phyloP scores from a whole-genome alignment of 1,140 invertebrate species.

The Diuraphis noxia region DNA sequence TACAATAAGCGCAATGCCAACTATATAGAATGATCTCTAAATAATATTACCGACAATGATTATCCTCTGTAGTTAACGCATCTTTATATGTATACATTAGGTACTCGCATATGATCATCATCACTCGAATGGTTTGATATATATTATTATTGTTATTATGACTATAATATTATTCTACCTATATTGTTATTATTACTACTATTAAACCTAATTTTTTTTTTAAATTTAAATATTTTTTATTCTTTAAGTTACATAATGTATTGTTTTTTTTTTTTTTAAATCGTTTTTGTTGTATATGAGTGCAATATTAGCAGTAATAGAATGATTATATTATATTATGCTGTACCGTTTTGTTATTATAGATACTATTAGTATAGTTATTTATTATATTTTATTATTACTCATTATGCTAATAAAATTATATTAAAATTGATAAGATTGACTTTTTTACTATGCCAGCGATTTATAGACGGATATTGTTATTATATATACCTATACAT shows the following conservation, averaged over 20 bases:
- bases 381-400: neutral
- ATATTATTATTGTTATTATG: neutral
- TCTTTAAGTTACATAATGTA: neutral
- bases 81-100: neutral
- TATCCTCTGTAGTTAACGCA: neutral
- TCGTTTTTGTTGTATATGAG: neutral
- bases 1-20: neutral
- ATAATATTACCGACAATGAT: neutral
- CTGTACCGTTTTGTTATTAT: neutral
- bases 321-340: neutral
- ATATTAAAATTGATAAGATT: neutral
- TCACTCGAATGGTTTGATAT: neutral
- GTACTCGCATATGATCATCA: neutral
- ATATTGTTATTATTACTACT: neutral
- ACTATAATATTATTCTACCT: neutral
- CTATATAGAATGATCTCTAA: neutral
- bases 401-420: neutral
- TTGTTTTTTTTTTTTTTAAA: conserved; percentile 8
- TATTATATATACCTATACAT: neutral
- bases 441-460: neutral
- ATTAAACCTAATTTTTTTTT: neutral
- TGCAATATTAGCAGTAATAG: neutral
- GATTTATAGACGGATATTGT: neutral
- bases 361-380: neutral
- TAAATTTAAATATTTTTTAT: neutral